These are phyloP conservation scores for Cyclophora albipunctata DNA, from an alignment of 2,888 invertebrate species.

Conservation along the genomic window DNA sequence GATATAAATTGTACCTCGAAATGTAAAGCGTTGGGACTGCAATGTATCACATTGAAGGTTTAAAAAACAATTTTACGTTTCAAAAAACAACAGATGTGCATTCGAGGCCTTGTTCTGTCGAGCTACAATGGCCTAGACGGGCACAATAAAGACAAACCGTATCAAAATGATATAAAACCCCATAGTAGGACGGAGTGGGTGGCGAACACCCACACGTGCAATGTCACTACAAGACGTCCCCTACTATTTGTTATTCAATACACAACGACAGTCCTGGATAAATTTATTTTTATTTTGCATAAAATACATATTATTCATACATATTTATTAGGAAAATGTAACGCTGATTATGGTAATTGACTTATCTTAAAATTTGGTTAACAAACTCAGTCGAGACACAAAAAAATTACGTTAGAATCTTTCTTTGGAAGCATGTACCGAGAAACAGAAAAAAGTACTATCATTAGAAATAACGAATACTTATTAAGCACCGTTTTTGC, in stretches of 20 bases:
- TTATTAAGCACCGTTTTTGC: neutral
- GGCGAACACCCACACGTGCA: slow-evolving; percentile 4
- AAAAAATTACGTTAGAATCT: too few species aligned
- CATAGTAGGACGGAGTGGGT: slow-evolving; percentile 19
- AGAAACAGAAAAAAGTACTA: too few species aligned
- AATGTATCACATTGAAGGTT: slow-evolving; percentile 3
- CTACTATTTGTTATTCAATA: slow-evolving; percentile 2
- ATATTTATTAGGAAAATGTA: too few species aligned
- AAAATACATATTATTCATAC: too few species aligned
- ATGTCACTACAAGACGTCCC: slow-evolving; percentile 2
- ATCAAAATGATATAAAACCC: slow-evolving; percentile 26
- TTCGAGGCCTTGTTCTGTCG: slow-evolving; percentile 15
- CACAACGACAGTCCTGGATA: too few species aligned
- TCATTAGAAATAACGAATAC: too few species aligned
- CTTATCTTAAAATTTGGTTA: too few species aligned
- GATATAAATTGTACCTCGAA: too few species aligned
- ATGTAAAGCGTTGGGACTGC: slow-evolving; percentile 8
- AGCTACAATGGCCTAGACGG: slow-evolving; percentile 18
- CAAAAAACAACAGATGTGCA: slow-evolving; percentile 15
- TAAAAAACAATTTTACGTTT: slow-evolving; percentile 8
- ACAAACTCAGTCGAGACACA: too few species aligned
- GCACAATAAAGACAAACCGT: slow-evolving; percentile 21
- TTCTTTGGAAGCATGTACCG: too few species aligned
- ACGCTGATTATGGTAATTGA: too few species aligned
- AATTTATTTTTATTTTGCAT: too few species aligned